These are phyloP conservation scores for Imbricaverruca yamaguchii DNA, from an alignment of 2,888 invertebrate species.

Conservation along the genomic window DNA sequence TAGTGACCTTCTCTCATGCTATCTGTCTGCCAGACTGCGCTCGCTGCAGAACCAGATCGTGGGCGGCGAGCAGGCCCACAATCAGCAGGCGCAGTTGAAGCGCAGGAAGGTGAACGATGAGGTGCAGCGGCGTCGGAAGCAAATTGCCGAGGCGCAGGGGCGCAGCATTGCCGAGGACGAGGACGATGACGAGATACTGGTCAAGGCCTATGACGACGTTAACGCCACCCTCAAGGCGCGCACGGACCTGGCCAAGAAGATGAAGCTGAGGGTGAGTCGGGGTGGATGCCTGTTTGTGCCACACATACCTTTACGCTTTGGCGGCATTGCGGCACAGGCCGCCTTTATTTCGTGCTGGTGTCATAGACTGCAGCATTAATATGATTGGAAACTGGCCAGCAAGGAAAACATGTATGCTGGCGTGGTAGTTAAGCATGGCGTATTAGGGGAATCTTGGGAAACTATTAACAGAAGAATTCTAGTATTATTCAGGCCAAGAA, in stretches of 20 bases:
- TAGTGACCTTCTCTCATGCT: too few species aligned
- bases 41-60: conserved; percentile 65
- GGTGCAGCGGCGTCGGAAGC: conserved; percentile 56
- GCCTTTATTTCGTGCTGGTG: too few species aligned
- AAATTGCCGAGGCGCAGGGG: conserved; percentile 57
- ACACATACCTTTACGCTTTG: too few species aligned
- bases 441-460: too few species aligned
- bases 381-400: too few species aligned
- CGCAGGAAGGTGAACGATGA: conserved; percentile 60
- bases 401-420: too few species aligned
- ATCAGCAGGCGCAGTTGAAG: conserved; percentile 61
- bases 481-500: too few species aligned
- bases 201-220: conserved; percentile 65
- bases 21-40: conserved; percentile 45
- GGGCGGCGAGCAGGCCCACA: conserved; percentile 67
- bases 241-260: conserved; percentile 57
- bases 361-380: too few species aligned
- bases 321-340: too few species aligned
- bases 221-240: conserved; percentile 67
- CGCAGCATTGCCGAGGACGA: conserved; percentile 52
- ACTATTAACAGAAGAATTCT: too few species aligned
- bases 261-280: conserved; percentile 52
- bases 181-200: conserved; percentile 62
- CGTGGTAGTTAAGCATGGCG: too few species aligned
- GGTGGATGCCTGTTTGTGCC: neutral